Evolutionary conservation across 1,140 invertebrate genomes (phyloP).

Genomic region (Coenobita brevimanus): DNA sequence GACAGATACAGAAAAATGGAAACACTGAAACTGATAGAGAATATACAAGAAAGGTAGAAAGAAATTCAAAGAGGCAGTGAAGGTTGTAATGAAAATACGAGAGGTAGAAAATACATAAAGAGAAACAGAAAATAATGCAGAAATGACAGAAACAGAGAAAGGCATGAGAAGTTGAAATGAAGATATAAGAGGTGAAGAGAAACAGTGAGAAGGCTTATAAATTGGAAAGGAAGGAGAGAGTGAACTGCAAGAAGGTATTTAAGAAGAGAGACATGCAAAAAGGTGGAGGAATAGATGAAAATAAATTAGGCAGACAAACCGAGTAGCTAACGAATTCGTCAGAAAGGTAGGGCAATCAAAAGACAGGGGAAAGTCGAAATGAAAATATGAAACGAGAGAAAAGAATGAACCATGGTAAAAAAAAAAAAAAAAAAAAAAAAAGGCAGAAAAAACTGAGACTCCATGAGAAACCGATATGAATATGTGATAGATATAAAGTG

Average conservation of each 20-base stretch:
- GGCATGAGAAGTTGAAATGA: no score
- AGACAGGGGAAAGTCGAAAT: no score
- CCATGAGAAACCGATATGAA: neutral
- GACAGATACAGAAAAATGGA: no score
- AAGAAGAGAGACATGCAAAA: neutral
- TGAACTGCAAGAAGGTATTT: neutral
- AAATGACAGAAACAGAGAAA: neutral
- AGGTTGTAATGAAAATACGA: no score
- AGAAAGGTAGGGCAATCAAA: no score
- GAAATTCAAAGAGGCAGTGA: no score
- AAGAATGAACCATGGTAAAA: neutral
- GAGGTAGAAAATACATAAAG: no score
- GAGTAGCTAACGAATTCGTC: no score
- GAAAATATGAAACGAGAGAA: neutral
- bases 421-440: neutral
- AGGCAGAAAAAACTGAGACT: neutral
- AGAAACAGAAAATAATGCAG: neutral
- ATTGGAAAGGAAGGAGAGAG: neutral
- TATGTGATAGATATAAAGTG: neutral
- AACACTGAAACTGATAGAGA: no score
- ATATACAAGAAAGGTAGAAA: no score
- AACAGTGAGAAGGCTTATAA: neutral
- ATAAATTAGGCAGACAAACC: neutral
- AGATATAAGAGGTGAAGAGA: neutral
- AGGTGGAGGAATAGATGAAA: neutral